A percentile compares a stretch with the other conserved stretches of the same genome.
phyloP scores from a whole-genome alignment of 2,113 vertebrate species.

The Vulpes vulpes region DNA sequence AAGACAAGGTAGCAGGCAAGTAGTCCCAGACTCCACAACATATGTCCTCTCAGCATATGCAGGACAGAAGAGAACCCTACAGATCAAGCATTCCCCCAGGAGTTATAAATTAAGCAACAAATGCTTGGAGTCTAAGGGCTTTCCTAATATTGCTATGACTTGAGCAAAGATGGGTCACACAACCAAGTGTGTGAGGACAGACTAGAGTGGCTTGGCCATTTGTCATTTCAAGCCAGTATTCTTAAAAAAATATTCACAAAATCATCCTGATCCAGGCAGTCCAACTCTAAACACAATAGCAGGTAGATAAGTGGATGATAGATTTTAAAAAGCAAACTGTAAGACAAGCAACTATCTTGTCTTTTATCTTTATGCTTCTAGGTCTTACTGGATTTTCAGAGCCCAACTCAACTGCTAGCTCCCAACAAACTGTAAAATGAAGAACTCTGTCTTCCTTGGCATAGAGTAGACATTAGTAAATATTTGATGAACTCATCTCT shows the following conservation, averaged over 20 bases:
- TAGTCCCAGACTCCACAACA: neutral
- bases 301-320: neutral
- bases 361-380: neutral
- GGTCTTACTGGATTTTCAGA: neutral
- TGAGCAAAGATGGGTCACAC: neutral
- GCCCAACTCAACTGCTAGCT: neutral
- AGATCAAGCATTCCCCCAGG: neutral
- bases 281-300: neutral
- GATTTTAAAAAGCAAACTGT: neutral
- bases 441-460: neutral
- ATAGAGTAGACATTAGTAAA: neutral
- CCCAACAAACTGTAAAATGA: neutral
- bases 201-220: neutral
- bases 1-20: neutral
- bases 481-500: neutral
- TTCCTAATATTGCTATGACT: neutral
- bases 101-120: neutral
- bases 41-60: neutral
- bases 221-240: neutral
- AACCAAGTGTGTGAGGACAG: neutral
- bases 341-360: neutral
- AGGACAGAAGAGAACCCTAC: neutral
- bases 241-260: neutral
- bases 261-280: neutral
- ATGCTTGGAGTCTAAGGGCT: neutral